Percentiles rank a stretch among this genome's conserved stretches.
Evolutionary conservation across 2,797 vertebrate genomes (phyloP).

Genomic region (Hipposideros larvatus): DNA sequence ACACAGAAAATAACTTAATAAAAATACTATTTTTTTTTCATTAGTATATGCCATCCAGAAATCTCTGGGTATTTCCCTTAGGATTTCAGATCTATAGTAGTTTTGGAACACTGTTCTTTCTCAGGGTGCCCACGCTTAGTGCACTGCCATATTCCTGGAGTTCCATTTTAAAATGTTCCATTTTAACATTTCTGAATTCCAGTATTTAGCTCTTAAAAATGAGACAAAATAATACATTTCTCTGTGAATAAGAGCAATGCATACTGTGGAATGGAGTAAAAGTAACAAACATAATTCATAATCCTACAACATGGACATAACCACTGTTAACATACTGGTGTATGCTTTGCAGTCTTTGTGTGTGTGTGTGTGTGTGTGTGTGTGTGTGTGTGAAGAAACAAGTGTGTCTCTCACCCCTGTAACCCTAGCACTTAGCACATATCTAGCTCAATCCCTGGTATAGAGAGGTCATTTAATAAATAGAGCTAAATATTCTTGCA

Average conservation of each 20-base stretch:
- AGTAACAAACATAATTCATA: neutral
- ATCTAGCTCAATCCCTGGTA: neutral
- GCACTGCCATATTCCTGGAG: too few relatives aligned
- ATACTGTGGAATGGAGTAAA: neutral
- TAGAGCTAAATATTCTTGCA: neutral
- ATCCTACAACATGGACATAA: neutral
- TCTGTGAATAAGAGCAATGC: neutral
- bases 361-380: neutral
- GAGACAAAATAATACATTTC: neutral
- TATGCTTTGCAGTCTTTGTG: too few relatives aligned
- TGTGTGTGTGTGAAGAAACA: neutral
- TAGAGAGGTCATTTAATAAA: neutral
- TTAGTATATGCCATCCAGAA: neutral
- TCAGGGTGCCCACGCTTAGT: neutral
- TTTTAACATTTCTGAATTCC: neutral
- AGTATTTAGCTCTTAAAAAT: neutral
- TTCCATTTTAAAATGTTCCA: too few relatives aligned
- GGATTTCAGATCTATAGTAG: neutral
- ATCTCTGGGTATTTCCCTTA: neutral
- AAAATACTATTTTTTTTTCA: neutral
- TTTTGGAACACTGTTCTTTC: neutral
- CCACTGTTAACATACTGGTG: neutral
- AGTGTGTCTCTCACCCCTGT: neutral
- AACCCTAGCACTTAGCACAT: neutral
- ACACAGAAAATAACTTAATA: neutral